Evolutionary conservation across 2,888 invertebrate genomes (phyloP).

Genomic region (Chrysolina oricalcia): DNA sequence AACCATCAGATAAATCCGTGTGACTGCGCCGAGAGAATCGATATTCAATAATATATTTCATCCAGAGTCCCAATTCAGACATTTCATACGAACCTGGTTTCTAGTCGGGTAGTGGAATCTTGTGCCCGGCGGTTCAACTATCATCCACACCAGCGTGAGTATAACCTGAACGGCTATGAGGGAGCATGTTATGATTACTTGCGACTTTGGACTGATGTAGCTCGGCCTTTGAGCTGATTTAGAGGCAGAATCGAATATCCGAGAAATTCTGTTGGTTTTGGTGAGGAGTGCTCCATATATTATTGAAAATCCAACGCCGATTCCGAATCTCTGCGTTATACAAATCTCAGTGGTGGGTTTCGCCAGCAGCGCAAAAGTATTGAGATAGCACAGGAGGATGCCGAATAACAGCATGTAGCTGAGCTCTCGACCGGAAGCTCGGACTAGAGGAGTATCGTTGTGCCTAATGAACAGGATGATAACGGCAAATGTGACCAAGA

Average conservation of each 20-base stretch:
- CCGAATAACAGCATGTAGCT: conserved; percentile 78
- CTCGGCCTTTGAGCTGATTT: conserved; percentile 77
- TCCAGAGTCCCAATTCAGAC: conserved; percentile 19
- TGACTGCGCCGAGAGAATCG: conserved; percentile 26
- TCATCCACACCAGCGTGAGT: conserved; percentile 78
- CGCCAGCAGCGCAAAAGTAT: conserved; percentile 77
- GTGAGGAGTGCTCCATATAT: conserved; percentile 79
- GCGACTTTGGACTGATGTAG: conserved; percentile 79
- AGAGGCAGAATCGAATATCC: conserved; percentile 79
- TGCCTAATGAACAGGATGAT: conserved; percentile 78
- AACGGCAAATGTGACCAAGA: conserved; percentile 76
- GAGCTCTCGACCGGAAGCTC: conserved; percentile 77
- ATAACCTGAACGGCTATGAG: conserved; percentile 75
- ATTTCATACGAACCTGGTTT: conserved; percentile 66
- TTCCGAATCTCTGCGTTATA: conserved; percentile 77
- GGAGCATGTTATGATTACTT: conserved; percentile 75
- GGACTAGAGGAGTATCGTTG: conserved; percentile 80
- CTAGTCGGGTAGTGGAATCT: conserved; percentile 75
- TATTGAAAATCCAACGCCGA: conserved; percentile 79
- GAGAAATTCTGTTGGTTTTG: conserved; percentile 78
- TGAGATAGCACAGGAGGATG: conserved; percentile 77
- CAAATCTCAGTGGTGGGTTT: conserved; percentile 76
- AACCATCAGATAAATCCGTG: neutral
- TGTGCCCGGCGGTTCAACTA: conserved; percentile 79
- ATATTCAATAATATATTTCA: conserved; percentile 44